Percentiles rank a stretch among this genome's conserved stretches.
phyloP scores from a whole-genome alignment of 2,888 invertebrate species.

The Xestia rhomboidea region DNA sequence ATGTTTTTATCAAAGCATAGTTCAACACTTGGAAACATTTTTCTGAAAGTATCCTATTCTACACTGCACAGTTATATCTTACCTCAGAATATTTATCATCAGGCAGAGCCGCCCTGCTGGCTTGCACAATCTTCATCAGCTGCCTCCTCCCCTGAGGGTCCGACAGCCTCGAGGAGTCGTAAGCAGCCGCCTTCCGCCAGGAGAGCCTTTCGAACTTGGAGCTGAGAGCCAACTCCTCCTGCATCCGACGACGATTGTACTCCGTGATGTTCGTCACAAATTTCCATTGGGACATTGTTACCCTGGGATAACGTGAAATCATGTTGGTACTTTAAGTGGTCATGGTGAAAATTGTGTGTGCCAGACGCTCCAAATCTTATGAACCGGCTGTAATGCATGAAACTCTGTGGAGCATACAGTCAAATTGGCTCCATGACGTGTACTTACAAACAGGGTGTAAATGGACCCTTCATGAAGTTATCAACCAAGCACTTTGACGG shows the following conservation, averaged over 20 bases:
- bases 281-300: constrained; percentile 93
- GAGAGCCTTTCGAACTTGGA: constrained; percentile 94
- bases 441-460: too few species aligned
- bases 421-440: too few species aligned
- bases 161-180: constrained; percentile 92
- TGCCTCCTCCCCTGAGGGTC: constrained; percentile 93
- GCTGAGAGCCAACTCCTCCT: constrained; percentile 93
- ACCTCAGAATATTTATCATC: constrained; percentile 94
- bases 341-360: neutral
- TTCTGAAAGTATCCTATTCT: constrained; percentile 81
- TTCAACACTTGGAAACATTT: too few species aligned
- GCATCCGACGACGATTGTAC: constrained; percentile 92
- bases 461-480: too few species aligned
- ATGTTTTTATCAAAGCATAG: too few species aligned
- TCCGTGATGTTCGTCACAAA: constrained; percentile 95
- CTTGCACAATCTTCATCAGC: constrained; percentile 92
- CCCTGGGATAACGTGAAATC: constrained; percentile 77
- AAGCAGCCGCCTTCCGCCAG: constrained; percentile 93
- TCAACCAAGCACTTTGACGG: too few species aligned
- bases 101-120: constrained; percentile 93
- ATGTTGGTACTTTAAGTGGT: neutral
- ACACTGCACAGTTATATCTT: constrained; percentile 27
- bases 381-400: too few species aligned
- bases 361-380: neutral
- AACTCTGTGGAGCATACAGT: too few species aligned